Base-by-base conservation (phyloP, 1,140 invertebrate genomes). In the Sycophila sp. region DNA sequence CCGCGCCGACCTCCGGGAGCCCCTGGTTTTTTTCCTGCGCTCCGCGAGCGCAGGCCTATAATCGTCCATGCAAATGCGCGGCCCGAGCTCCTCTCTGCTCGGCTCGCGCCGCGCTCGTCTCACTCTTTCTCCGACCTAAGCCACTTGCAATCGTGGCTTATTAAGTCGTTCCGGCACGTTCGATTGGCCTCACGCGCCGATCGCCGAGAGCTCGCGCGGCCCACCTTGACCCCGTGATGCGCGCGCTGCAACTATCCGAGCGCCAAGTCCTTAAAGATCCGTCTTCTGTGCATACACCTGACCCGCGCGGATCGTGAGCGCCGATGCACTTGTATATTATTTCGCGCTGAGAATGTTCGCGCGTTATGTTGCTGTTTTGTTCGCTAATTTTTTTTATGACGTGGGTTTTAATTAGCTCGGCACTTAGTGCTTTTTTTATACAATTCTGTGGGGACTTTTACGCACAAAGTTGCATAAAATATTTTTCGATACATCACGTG, bases 1-100 rank as follows among this genome's bases (percentile, higher is more conserved):
- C 63, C 26, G 26, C 53, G 19, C 1, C 24, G 26, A 66, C 22
- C 47, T 53, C 7, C 24, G 19, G 3, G 36, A 67, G 36, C 34
- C 13, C n/a, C 17, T 1, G 30, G 24, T 7, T 5, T 45, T 40
- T 66, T 56, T 42, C 36, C 11, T 36, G 19, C 32, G 34, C 71
- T 67, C 62, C 63, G 40, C 73, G 78, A 74, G 40, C 73, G 78
- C 75, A 79, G 72, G n/a, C 77, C 81, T 85, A 80, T 85, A 86
- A 86, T 86, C 84, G 83, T 80, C 75, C 85, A 86, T 86, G 85
- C 85, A 86, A 86, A 86, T 86, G 71, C 75, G 65, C 74, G n/a
- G 76, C 75, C 58, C 77, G 81, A 83, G 83, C 47, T 64, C 26
- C 40, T 45, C 15, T 36, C 45, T 58, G 36, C 11, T 17, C 10